Base-by-base conservation (phyloP, 1,140 invertebrate species). In the Aphidius ervi region DNA sequence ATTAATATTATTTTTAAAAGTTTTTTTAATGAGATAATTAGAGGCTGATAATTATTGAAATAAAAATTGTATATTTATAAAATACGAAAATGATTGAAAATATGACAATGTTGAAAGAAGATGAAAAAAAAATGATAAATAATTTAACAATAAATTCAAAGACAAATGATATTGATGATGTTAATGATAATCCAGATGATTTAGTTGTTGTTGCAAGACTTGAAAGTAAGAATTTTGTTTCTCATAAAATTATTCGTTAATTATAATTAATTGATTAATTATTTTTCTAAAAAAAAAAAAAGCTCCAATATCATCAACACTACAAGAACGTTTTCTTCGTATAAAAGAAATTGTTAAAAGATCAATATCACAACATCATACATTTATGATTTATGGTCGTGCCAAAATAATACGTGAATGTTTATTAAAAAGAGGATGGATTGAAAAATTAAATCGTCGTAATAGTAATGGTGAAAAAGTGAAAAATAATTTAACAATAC, bases 361-460 rank as follows among this genome's bases (percentile, higher is more conserved):
- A 46, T 74, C 78, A 40, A 74, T 79, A 56, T 60, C 66, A 9
- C 63, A 66, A 5, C 71, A 70, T 60, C 73, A 70, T 20, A 79
- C 72, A 40, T 80, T 80, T 42, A 77, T 79, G 77, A 75, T 80
- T 58, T 76, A 78, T 50, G 78, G 78, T 9, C 73, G 72, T 53
- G 68, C 76, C 23, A 62, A 70, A 9, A 68, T 80, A 16, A 65
- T 80, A 58, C 69, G 77, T 16, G 77, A 80, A 50, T 73, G 71
- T 31, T 66, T 80, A 70, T 23, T 79, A n/a, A 68, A 67, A 5
- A 66, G 76, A 16, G 75, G 76, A 40, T 80, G 78, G 78, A 73
- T 74, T 58, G 78, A 80, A 43, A 79, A 79, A 56, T 71, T 73
- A 20, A 77, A 74, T 54, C 65, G 68, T 7, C 79, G 69, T 39